Conservation (phyloP, 2,888 invertebrate species). For the Coecobrya sp. region DNA sequence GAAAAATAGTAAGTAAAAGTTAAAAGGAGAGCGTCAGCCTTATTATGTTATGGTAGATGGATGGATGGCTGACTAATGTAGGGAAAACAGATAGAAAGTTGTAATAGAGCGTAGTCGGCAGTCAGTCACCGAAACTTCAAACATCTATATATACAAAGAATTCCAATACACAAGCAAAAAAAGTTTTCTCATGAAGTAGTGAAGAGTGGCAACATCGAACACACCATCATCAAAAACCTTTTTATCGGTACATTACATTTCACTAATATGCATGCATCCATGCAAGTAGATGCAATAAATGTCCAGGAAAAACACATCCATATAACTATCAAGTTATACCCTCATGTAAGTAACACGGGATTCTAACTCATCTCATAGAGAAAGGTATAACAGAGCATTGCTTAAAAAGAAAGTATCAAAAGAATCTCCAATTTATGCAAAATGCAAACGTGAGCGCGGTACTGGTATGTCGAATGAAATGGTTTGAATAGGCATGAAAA, state of each 20-base stretch:
- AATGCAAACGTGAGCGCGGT: too few species aligned
- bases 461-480: neutral
- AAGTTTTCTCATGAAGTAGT: slow-evolving; percentile 10
- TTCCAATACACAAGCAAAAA: slow-evolving; percentile 21
- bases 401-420: neutral
- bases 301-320: neutral
- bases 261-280: neutral
- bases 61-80: slow-evolving; percentile 60
- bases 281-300: neutral
- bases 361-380: too few species aligned
- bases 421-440: neutral
- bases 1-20: slow-evolving; percentile 53
- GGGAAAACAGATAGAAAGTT: slow-evolving; percentile 44
- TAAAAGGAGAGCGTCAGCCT: slow-evolving; percentile 52
- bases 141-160: neutral
- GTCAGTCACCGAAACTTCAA: slow-evolving; percentile 37
- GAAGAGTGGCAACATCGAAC: slow-evolving; percentile 13
- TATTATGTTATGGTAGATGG: slow-evolving; percentile 21
- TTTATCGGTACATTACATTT: slow-evolving; percentile 30
- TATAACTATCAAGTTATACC: too few species aligned
- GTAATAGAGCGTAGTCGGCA: slow-evolving; percentile 8
- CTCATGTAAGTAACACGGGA: too few species aligned
- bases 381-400: neutral
- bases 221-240: slow-evolving; percentile 35
- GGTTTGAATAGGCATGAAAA: neutral